phyloP scores from a whole-genome alignment of 2,888 invertebrate genomes.

The Galeopsomyia nigrocyanea region DNA sequence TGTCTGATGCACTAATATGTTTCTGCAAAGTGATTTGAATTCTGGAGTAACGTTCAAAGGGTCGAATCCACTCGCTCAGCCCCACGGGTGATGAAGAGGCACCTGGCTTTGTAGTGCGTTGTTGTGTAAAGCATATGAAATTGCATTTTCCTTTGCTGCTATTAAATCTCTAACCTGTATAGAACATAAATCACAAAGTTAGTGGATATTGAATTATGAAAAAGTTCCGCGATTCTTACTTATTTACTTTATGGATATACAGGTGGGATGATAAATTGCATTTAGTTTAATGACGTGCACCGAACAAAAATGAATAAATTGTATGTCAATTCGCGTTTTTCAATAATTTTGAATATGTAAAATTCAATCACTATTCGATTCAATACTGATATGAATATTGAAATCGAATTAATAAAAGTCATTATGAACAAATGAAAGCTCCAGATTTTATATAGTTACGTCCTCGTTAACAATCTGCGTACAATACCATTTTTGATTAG shows the following conservation, averaged over 20 bases:
- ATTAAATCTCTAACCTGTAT: constrained; percentile 61
- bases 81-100: constrained; percentile 60
- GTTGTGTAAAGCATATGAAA: constrained; percentile 63
- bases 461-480: too few species aligned
- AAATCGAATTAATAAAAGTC: too few species aligned
- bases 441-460: too few species aligned
- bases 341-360: too few species aligned
- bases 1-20: background rate
- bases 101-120: constrained; percentile 56
- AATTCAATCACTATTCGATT: too few species aligned
- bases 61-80: constrained; percentile 31
- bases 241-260: background rate
- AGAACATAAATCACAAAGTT: constrained; percentile 19
- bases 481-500: too few species aligned
- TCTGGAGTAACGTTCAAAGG: background rate
- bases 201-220: background rate
- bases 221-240: background rate
- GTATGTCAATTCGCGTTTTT: too few species aligned
- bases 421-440: too few species aligned
- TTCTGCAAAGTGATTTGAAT: background rate
- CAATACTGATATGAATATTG: too few species aligned
- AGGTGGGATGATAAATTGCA: too few species aligned
- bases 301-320: background rate
- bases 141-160: constrained; percentile 65
- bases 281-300: background rate